Percentiles rank a stretch among this genome's conserved stretches.
Evolutionary conservation across 2,888 invertebrate genomes (phyloP).

Genomic region (Agrotis clavis): DNA sequence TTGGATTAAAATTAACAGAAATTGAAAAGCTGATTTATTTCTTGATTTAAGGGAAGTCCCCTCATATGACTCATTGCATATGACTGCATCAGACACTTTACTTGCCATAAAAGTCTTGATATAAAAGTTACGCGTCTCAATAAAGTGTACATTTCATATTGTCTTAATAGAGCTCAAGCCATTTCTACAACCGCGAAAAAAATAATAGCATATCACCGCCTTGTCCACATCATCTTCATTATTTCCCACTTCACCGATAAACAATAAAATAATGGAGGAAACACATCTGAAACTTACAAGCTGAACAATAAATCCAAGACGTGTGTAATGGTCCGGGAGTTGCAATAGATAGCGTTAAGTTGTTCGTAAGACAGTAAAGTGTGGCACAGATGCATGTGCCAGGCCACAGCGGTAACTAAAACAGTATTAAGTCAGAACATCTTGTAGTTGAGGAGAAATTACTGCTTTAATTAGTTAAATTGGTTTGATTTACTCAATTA

Average conservation of each 20-base stretch:
- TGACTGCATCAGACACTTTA: too few species aligned
- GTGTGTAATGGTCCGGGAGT: conserved; percentile 35
- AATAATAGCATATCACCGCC: background rate
- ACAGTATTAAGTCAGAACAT: conserved; percentile 22
- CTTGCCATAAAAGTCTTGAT: too few species aligned
- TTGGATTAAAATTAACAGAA: too few species aligned
- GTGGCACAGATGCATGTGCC: conserved; percentile 49
- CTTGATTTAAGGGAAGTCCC: too few species aligned
- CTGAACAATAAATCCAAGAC: conserved; percentile 52
- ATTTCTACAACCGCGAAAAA: background rate
- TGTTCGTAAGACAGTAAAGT: conserved; percentile 32
- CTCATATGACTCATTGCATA: too few species aligned
- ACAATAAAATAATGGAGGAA: conserved; percentile 20
- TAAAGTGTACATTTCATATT: background rate
- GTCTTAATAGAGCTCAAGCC: background rate
- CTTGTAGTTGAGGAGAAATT: conserved; percentile 22
- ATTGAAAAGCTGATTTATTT: too few species aligned
- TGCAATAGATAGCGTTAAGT: conserved; percentile 54
- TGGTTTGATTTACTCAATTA: background rate
- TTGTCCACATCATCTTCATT: too few species aligned
- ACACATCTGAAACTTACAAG: conserved; percentile 16
- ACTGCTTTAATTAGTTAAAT: conserved; percentile 36
- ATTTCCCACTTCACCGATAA: background rate
- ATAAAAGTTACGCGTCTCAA: background rate
- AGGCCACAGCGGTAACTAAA: conserved; percentile 45